Percentiles rank a stretch among this genome's conserved stretches.
These are phyloP conservation scores for Ursus arctos DNA, from an alignment of 2,113 vertebrate genomes.

Conservation along the genomic window DNA sequence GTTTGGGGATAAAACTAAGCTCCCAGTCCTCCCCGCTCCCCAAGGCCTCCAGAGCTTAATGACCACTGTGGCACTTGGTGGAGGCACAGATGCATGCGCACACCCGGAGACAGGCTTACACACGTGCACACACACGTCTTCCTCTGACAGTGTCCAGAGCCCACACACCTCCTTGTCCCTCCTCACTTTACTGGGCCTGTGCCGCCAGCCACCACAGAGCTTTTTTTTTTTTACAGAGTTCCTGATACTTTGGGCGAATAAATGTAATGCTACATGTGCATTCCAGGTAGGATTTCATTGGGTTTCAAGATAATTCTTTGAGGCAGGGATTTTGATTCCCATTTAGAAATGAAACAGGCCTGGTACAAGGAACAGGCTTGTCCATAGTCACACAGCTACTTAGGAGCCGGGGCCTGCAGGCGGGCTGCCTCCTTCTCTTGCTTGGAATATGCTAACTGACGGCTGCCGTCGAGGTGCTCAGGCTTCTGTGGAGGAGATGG, in stretches of 20 bases:
- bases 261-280: constrained; percentile 37
- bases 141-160: not conserved
- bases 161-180: not conserved
- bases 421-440: not conserved
- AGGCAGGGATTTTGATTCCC: constrained; percentile 57
- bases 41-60: constrained; percentile 27
- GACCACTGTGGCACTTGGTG: not conserved
- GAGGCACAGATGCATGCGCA: not conserved
- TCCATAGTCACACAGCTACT: not conserved
- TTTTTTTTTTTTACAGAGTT: constrained; percentile 13
- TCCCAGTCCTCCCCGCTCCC: constrained; percentile 14
- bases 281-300: constrained; percentile 72
- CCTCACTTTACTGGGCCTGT: not conserved
- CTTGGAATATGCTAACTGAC: constrained; percentile 7
- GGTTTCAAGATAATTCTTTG: constrained; percentile 68
- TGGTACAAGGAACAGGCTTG: not conserved
- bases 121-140: not conserved
- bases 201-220: not conserved
- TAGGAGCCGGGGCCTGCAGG: not conserved
- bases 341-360: constrained; percentile 37
- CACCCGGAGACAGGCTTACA: not conserved
- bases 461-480: not conserved
- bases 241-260: constrained; percentile 22
- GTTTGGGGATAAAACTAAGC: constrained; percentile 79
- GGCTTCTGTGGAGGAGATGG: not conserved